Evolutionary conservation across 1,140 invertebrate species (phyloP), one percentile per base, ranked within the genome.

Genomic region (Meteorus sp.): DNA sequence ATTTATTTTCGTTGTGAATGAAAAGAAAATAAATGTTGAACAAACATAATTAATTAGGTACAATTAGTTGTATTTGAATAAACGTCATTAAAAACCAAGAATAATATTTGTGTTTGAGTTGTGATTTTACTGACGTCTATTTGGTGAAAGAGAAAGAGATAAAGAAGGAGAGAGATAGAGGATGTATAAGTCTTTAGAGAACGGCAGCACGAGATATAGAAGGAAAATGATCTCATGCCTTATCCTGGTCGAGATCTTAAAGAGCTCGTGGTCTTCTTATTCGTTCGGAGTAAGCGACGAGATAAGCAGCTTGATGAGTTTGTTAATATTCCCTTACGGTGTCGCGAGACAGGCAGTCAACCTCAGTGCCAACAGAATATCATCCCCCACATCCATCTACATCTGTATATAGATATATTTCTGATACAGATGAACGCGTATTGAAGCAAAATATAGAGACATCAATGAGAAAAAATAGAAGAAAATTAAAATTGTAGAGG

Each of bases 271-370:
- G 54, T 41, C 53, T 56, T 52, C 61, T 59, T 62, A 48, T 62
- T 54, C 51, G 31, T 23, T 58, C 29, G 56, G 29, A 31, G 35
- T n/a, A 11, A 51, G 47, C 22, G 37, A 51, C 19, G 44, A 62
- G 61, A 62, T 62, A 62, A 59, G 51, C 15, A 52, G 31, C 57
- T 62, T 62, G 61, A 62, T 62, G 61, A 62, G 61, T 62, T 62
- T 62, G 61, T 62, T 62, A 62, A 62, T 62, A 62, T 62, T 62
- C 56, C 45, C 51, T 56, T 62, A 55, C 57, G 44, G 58, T 17
- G 41, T 39, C 41, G 22, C 58, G 13, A 13, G 43, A 45, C 25
- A 31, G 25, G 23, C 3, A 9, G 39, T 15, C 35, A 25, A 22
- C 8, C 20, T 19, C 23, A 39, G n/a, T 44, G 19, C 20, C 33